Evolutionary conservation across 2,113 vertebrate genomes (phyloP).

Genomic region (Penelope pileata): DNA sequence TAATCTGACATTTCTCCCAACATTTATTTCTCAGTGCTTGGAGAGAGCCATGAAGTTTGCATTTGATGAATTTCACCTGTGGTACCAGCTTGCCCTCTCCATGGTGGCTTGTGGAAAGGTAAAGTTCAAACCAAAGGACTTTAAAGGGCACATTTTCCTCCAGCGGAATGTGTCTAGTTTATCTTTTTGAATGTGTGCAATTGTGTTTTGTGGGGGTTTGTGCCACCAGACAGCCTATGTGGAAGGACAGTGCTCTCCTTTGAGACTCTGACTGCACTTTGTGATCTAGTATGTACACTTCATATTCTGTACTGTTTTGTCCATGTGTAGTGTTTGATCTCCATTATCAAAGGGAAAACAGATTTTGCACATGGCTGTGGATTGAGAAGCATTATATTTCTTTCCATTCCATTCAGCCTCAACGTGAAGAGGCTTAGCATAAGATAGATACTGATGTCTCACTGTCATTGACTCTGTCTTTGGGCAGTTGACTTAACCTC

Average conservation of each 20-base stretch:
- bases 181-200: neutral
- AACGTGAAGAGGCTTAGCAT: neutral
- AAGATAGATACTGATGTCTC: neutral
- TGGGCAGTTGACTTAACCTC: neutral
- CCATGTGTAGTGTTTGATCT: neutral
- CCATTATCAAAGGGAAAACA: neutral
- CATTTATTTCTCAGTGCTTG: constrained; percentile 84
- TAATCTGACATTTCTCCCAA: neutral
- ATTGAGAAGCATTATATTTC: neutral
- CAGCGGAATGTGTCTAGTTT: neutral
- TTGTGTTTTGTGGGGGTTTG: neutral
- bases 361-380: neutral
- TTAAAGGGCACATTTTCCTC: neutral
- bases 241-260: neutral
- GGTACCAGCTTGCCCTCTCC: constrained; percentile 96
- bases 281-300: neutral
- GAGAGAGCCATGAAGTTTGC: constrained; percentile 98
- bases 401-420: neutral
- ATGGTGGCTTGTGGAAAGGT: constrained; percentile 97
- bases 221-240: neutral
- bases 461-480: neutral
- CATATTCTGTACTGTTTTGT: neutral
- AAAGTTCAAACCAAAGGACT: constrained; percentile 62
- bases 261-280: neutral
- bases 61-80: constrained; percentile 96